Percentiles rank a stretch among this genome's conserved stretches.
phyloP scores from a whole-genome alignment of 2,797 vertebrate species.

The Allobates femoralis region DNA sequence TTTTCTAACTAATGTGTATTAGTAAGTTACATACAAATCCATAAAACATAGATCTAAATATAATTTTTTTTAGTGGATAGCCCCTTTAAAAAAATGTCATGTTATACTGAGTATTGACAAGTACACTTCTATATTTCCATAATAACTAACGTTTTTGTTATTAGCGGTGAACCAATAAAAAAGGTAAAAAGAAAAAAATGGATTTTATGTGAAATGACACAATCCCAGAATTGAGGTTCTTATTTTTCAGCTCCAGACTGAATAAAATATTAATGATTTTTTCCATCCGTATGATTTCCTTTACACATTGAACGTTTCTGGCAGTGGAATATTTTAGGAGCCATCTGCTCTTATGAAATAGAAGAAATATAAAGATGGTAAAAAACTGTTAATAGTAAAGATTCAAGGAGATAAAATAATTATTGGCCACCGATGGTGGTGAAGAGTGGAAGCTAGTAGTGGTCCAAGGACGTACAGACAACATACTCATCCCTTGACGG shows the following conservation, averaged over 20 bases:
- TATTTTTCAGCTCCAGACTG: neutral
- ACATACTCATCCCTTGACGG: too few species aligned
- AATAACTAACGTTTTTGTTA: neutral
- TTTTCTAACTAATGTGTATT: too few species aligned
- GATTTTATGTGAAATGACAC: neutral
- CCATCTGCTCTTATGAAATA: conserved; percentile 25
- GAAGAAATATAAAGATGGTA: neutral
- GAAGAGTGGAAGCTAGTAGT: neutral
- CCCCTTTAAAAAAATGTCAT: too few species aligned
- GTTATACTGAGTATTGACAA: neutral
- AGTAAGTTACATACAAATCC: too few species aligned
- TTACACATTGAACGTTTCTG: neutral
- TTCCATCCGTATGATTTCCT: neutral
- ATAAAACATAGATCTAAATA: too few species aligned
- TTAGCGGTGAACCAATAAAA: neutral
- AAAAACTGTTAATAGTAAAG: neutral
- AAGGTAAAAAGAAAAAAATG: neutral
- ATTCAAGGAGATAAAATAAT: neutral
- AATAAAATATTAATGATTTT: conserved; percentile 1
- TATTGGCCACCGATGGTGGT: neutral
- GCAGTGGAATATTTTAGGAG: conserved; percentile 23
- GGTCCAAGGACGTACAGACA: too few species aligned
- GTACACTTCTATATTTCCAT: neutral
- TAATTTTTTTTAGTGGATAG: too few species aligned
- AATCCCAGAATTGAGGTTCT: neutral